phyloP scores from a whole-genome alignment of 2,113 vertebrate species.

The Tinamus guttatus region DNA sequence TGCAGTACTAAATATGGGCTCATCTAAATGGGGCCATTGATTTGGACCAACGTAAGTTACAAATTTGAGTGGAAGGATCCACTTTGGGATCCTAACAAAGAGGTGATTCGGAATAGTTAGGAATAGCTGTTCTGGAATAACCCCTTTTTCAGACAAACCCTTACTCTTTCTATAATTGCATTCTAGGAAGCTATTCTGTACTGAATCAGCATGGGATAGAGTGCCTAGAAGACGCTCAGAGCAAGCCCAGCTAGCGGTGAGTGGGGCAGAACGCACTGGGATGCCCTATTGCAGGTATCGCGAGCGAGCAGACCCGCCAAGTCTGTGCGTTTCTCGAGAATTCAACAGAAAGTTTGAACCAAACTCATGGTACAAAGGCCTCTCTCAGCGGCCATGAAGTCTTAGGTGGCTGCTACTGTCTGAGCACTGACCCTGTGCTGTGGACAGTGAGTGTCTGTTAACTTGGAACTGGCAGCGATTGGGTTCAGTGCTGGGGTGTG shows the following conservation, averaged over 20 bases:
- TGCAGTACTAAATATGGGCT: background rate
- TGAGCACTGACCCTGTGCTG: background rate
- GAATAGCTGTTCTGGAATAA: conserved; percentile 56
- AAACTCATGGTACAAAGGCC: background rate
- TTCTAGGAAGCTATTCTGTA: conserved; percentile 61
- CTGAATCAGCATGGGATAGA: conserved; percentile 61
- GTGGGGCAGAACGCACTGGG: background rate
- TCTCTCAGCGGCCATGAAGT: conserved; percentile 1
- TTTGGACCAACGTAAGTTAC: background rate
- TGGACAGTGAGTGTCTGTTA: background rate
- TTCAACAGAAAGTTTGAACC: background rate
- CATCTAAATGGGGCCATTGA: background rate
- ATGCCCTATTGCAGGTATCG: background rate
- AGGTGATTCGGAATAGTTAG: background rate
- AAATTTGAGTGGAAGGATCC: background rate
- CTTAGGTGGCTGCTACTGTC: background rate
- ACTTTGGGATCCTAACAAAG: background rate
- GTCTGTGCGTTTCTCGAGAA: background rate
- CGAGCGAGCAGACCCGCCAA: background rate
- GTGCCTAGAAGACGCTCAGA: conserved; percentile 39
- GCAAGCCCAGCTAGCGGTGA: conserved; percentile 49
- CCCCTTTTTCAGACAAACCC: conserved; percentile 39
- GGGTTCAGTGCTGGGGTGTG: conserved; percentile 18
- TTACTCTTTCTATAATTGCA: conserved; percentile 51
- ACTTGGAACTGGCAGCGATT: background rate